Percentiles rank a stretch among this genome's conserved stretches.
Evolutionary conservation across 2,113 vertebrate genomes (phyloP).

Genomic region (Orcinus orca): DNA sequence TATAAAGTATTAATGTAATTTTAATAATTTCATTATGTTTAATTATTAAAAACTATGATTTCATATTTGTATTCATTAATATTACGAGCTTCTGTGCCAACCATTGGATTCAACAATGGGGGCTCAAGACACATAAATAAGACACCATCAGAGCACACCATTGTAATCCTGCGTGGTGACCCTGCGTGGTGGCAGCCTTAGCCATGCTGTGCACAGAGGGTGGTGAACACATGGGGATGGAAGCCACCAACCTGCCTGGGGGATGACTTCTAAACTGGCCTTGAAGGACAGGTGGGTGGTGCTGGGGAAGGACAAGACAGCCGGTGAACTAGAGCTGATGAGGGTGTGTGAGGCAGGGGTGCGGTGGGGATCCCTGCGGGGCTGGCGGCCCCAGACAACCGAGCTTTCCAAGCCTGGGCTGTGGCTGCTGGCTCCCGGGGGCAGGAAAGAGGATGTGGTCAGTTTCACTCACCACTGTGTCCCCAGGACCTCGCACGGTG

Average conservation of each 20-base stretch:
- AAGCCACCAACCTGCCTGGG: not conserved
- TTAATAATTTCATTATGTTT: slow-evolving; percentile 14
- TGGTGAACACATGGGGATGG: not conserved
- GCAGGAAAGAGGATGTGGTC: not conserved
- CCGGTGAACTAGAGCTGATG: not conserved
- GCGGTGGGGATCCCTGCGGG: not conserved
- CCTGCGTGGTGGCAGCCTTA: not conserved
- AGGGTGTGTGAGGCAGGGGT: no score
- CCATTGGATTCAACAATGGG: not conserved
- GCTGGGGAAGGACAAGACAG: not conserved
- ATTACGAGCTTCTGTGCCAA: not conserved
- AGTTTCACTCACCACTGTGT: not conserved
- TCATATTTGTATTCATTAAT: not conserved
- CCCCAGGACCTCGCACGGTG: not conserved
- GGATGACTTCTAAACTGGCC: not conserved
- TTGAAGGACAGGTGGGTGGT: not conserved
- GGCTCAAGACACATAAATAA: not conserved
- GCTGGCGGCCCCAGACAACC: no score
- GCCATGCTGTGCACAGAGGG: no score
- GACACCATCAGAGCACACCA: accelerated
- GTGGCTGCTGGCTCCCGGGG: accelerated
- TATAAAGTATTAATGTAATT: not conserved
- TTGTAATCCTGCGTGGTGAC: no score
- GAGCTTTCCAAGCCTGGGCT: not conserved
- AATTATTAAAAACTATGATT: not conserved